Percentiles rank a stretch among this genome's conserved stretches.
These are phyloP conservation scores for Drosophila neoperkinsi DNA, from an alignment of 2,888 invertebrate species.

Conservation along the genomic window DNA sequence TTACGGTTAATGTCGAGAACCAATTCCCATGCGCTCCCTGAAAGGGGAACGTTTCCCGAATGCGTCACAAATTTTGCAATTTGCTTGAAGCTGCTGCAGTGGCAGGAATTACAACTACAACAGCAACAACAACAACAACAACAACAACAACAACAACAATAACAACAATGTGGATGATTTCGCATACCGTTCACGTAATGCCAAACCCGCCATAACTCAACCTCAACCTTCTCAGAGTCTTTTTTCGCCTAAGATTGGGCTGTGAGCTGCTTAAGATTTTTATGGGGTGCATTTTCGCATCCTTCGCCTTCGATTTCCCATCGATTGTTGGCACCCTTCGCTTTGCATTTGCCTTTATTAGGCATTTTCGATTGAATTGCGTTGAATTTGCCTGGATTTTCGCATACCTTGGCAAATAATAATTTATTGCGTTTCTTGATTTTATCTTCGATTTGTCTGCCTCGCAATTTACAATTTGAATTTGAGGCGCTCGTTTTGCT, in stretches of 20 bases:
- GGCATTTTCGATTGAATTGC: constrained; percentile 58
- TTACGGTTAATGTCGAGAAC: constrained; percentile 70
- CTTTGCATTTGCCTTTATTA: constrained; percentile 56
- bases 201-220: constrained; percentile 56
- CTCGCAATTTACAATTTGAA: constrained; percentile 70
- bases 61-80: constrained; percentile 78
- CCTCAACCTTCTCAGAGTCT: constrained; percentile 33
- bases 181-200: constrained; percentile 51
- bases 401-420: constrained; percentile 55
- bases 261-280: constrained; percentile 42
- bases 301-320: constrained; percentile 60
- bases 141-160: too few species aligned
- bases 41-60: constrained; percentile 40
- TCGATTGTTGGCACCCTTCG: constrained; percentile 67
- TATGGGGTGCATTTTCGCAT: constrained; percentile 61
- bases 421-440: constrained; percentile 73
- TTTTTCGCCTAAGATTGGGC: constrained; percentile 62
- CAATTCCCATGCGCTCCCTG: constrained; percentile 51
- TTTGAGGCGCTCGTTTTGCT: constrained; percentile 53
- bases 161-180: constrained; percentile 49
- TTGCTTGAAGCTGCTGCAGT: constrained; percentile 54
- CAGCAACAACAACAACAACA: constrained; percentile 3
- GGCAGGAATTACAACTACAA: constrained; percentile 18
- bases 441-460: constrained; percentile 40
- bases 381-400: constrained; percentile 53